Evolutionary conservation across 2,113 vertebrate genomes (phyloP), one percentile per base, ranked within the genome.

Genomic region (Catagonus wagneri): DNA sequence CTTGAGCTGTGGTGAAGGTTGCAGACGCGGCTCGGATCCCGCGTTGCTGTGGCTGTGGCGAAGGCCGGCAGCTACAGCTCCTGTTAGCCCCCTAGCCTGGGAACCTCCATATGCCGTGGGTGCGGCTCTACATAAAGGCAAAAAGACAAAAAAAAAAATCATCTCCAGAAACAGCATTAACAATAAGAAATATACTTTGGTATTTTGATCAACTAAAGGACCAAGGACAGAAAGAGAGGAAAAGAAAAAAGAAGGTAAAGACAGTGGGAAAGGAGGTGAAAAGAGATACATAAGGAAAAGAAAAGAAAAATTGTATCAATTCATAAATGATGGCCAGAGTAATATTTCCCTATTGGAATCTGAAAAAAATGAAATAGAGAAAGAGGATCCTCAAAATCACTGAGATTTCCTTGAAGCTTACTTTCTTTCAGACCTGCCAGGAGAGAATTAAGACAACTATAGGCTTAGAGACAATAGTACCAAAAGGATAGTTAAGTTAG

Each of bases 301-400:
- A 90, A 89, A 90, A 65, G 13, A 94, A 89, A n/a, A 78, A 79
- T 56, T 54, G 83, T 39, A 23, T 93, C 58, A 83, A 56, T 39
- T 84, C 54, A 34, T 76, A 66, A 95, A n/a, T 88, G 15, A 83
- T 65, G 19, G 15, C 58, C 58, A 94, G 29, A 83, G 39, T 71
- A 96, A 75, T 50, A 69, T 80, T 87, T 94, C n/a, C 88, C 84
- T 94, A 95, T 71, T 83, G 23, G 52, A 96, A 93, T 80, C 81
- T 76, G n/a, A 78, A 92, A 60, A 63, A 90, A 96, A 95, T 90
- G 27, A 95, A 94, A 95, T 58, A 87, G 25, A 80, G 52, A 69
- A 75, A 85, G 17, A 93, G 29, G 27, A 88, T 80, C 22, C 22
- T n/a, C 50, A 7, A 58, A 74, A 89, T 91, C 58, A 84, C 71